phyloP scores from a whole-genome alignment of 2,888 invertebrate species.

The Hyalella azteca region DNA sequence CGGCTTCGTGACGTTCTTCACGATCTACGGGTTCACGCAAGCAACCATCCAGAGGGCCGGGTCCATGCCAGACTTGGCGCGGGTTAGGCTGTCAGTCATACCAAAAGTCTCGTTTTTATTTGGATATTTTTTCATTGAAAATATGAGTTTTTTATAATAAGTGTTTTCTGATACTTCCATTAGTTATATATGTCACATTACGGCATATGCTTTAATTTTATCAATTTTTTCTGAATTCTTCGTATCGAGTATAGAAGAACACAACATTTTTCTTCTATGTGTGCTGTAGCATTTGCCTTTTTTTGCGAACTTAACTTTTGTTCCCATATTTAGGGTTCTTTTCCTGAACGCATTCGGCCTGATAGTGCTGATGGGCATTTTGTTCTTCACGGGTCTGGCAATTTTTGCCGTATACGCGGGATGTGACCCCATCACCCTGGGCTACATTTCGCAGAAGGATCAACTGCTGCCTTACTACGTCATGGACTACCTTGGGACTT shows the following conservation, averaged over 20 bases:
- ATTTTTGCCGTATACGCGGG: constrained; percentile 19
- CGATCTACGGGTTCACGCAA: constrained; percentile 31
- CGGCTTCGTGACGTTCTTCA: constrained; percentile 17
- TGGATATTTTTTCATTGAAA: too few relatives aligned
- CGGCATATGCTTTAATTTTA: too few relatives aligned
- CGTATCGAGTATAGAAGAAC: too few relatives aligned
- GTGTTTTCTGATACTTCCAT: too few relatives aligned
- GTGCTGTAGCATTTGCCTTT: too few relatives aligned
- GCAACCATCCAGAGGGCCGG: constrained; percentile 24
- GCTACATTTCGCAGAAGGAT: not conserved
- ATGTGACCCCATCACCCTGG: constrained; percentile 18
- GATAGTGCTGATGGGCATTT: not conserved
- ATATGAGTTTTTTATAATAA: too few relatives aligned
- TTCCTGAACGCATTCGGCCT: constrained; percentile 16
- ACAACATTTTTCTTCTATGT: too few relatives aligned
- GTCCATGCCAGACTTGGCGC: not conserved
- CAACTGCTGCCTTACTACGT: constrained; percentile 17
- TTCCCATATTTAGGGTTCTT: constrained; percentile 3
- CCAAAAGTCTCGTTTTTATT: too few relatives aligned
- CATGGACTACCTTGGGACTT: constrained; percentile 2
- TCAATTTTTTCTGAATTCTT: too few relatives aligned
- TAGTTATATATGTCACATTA: too few relatives aligned
- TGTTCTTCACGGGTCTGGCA: not conserved
- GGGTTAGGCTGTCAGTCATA: constrained; percentile 18
- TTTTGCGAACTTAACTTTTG: too few relatives aligned